Percentiles rank a stretch among this genome's conserved stretches.
These are phyloP conservation scores for Axis porcinus DNA, from an alignment of 2,113 vertebrate species.

Conservation along the genomic window DNA sequence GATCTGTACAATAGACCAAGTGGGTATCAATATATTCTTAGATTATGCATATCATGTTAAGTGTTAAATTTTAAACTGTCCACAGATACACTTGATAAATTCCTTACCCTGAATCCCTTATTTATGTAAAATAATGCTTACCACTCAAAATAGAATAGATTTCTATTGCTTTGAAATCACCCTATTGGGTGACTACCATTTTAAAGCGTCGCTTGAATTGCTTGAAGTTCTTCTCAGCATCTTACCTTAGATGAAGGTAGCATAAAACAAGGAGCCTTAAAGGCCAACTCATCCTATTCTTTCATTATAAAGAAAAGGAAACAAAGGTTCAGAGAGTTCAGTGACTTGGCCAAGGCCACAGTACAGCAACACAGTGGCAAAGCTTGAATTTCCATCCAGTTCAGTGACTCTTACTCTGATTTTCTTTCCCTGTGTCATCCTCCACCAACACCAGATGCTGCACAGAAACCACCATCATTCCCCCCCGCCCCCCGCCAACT, in stretches of 20 bases:
- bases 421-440: neutral
- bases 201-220: neutral
- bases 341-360: neutral
- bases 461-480: neutral
- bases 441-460: neutral
- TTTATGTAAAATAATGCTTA: constrained; percentile 12
- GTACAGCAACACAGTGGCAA: neutral
- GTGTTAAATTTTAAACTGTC: neutral
- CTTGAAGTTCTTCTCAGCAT: neutral
- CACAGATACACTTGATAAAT: neutral
- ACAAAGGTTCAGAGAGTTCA: neutral
- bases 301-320: neutral
- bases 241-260: neutral
- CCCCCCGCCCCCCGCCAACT: neutral
- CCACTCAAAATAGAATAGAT: neutral
- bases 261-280: neutral
- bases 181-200: neutral
- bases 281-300: neutral
- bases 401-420: neutral
- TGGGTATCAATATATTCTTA: neutral
- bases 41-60: neutral
- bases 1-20: neutral
- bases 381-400: neutral
- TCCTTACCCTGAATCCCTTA: neutral
- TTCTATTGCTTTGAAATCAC: neutral